phyloP scores from a whole-genome alignment of 2,888 invertebrate species.

The Arge pagana region DNA sequence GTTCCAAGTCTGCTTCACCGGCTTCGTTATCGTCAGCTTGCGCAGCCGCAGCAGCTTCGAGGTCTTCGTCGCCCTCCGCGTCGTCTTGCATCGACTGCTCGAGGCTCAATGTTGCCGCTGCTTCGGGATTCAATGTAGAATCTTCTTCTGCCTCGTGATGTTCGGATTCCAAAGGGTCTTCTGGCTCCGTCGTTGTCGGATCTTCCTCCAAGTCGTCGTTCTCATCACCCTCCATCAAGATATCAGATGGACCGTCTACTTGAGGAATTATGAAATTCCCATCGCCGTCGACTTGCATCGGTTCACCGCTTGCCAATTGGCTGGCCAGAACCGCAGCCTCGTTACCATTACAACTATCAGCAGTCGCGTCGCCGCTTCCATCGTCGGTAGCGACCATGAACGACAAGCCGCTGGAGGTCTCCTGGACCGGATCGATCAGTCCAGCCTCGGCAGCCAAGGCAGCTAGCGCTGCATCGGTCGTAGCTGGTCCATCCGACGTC shows the following conservation, averaged over 20 bases:
- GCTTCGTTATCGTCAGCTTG: constrained; percentile 22
- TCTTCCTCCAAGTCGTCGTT: constrained; percentile 28
- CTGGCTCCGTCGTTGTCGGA: constrained; percentile 17
- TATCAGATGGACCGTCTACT: constrained; percentile 50
- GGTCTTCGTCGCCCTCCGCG: constrained; percentile 26
- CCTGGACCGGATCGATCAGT: constrained; percentile 62
- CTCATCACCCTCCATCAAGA: constrained; percentile 47
- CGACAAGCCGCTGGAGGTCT: constrained; percentile 50
- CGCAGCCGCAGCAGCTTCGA: constrained; percentile 22
- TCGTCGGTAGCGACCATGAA: constrained; percentile 52
- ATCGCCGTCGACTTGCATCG: constrained; percentile 54
- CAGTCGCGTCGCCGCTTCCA: constrained; percentile 42
- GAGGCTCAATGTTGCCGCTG: constrained; percentile 14
- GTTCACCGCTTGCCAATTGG: constrained; percentile 45
- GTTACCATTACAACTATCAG: constrained; percentile 54
- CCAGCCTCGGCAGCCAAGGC: constrained; percentile 69
- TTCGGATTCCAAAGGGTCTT: constrained; percentile 15
- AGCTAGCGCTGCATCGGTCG: constrained; percentile 67
- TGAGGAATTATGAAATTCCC: constrained; percentile 55
- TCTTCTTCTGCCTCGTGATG: constrained; percentile 3
- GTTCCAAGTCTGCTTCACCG: constrained; percentile 26
- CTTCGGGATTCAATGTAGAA: background rate
- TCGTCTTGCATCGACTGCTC: constrained; percentile 23
- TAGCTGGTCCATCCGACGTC: constrained; percentile 65
- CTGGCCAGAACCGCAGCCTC: constrained; percentile 48